Base-by-base conservation (phyloP, 2,888 invertebrate genomes). In the Priocnemis perturbator region DNA sequence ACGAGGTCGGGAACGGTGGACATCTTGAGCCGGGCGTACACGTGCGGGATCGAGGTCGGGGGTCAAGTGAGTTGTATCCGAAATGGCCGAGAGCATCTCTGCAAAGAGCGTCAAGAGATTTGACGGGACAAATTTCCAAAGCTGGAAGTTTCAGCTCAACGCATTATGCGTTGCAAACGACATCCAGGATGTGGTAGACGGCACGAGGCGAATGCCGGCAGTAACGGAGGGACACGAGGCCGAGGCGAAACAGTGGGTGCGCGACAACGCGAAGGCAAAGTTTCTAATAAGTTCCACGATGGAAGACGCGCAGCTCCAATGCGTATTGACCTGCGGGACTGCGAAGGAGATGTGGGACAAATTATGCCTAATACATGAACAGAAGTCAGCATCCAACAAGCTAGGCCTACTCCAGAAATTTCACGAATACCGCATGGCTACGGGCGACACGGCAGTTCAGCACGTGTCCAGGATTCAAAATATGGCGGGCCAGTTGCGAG, bases 311-410 rank as follows among this genome's bases (percentile, higher is more conserved):
- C 76, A 74, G 48, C 52, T 75, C 9, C 56, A 77, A 23, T 52
- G 62, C 15, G 17, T 79, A 23, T 37, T 79, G 14, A 62, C 56
- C 9, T 70, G 77, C 19, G 21, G 52, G 3, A 72, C 67, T 0
- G 71, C 77, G 2, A 62, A 65, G 11, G 69, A 70, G 20, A 78
- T 78, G 77, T 79, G 79, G 78, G 55, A 64, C 0, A 69, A 70
- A 56, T 50, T 79, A 7, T 23, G 53, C 9, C 7, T 52, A 0
- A 71, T 79, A 11, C 71, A 81, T 47, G 76, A 78, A 59, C 78
- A 81, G 19, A 78, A 78, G 61, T 64, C 76, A 0, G 78, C 60
- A 20, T 37, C 77, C 9, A 77, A 76, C 53, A 74, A 74, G 44
- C 50, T 77, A 19, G 17, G 65, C 3, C 48, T 79, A 21, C 57